These are phyloP conservation scores for Dendropsophus ebraccatus DNA, from an alignment of 2,113 vertebrate genomes.

Conservation along the genomic window DNA sequence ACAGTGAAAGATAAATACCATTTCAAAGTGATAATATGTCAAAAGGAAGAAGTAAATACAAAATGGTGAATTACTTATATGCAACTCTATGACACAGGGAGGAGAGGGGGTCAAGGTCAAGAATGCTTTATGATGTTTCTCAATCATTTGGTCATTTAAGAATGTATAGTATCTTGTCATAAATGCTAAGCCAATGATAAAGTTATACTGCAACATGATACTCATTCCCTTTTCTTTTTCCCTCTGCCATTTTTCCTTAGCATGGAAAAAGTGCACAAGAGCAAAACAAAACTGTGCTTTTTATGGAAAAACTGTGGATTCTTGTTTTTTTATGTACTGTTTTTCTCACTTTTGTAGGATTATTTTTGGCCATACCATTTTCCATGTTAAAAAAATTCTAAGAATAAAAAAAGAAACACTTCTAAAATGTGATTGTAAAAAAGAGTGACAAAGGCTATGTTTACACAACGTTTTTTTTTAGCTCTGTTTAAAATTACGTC, in stretches of 20 bases:
- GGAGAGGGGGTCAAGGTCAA: constrained; percentile 12
- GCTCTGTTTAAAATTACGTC: too few species aligned
- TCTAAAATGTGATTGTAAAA: too few species aligned
- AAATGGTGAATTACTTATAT: constrained; percentile 40
- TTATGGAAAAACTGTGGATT: too few species aligned
- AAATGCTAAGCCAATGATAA: not conserved
- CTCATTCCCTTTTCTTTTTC: not conserved
- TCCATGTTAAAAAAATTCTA: too few species aligned
- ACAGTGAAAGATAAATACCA: constrained; percentile 49
- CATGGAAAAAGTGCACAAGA: too few species aligned
- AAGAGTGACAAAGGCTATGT: too few species aligned
- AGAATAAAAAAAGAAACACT: too few species aligned
- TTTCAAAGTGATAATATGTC: constrained; percentile 50
- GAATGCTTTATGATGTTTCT: not conserved
- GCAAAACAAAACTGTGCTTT: too few species aligned
- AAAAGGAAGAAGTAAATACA: constrained; percentile 37
- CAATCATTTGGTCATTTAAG: constrained; percentile 8
- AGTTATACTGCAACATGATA: not conserved
- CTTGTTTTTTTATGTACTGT: too few species aligned
- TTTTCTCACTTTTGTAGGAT: too few species aligned
- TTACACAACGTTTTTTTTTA: too few species aligned
- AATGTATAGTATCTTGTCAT: not conserved
- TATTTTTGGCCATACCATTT: too few species aligned
- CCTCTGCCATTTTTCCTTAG: not conserved
- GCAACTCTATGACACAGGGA: constrained; percentile 10